Evolutionary conservation across 2,797 vertebrate species (phyloP).

Genomic region (Lerista edwardsae): DNA sequence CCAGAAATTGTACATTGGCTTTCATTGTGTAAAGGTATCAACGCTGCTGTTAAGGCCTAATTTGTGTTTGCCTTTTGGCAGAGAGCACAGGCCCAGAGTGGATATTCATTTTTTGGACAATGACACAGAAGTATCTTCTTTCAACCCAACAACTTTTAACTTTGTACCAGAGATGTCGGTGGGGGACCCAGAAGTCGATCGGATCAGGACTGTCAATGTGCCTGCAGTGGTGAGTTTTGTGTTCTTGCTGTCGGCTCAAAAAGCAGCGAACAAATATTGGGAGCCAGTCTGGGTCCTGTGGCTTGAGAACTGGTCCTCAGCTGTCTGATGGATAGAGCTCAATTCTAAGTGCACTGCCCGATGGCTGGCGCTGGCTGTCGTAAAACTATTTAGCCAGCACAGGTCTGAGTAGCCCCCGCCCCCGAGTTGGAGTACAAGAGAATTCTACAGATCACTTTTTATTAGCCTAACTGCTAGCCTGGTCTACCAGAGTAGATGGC

Average conservation of each 20-base stretch:
- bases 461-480: too few relatives aligned
- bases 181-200: constrained; percentile 85
- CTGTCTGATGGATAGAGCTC: too few relatives aligned
- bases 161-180: constrained; percentile 87
- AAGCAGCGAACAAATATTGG: background rate
- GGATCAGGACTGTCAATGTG: constrained; percentile 91
- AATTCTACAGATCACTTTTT: too few relatives aligned
- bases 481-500: too few relatives aligned
- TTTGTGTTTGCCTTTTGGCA: constrained; percentile 67
- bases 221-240: constrained; percentile 87
- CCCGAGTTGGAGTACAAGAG: too few relatives aligned
- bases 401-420: too few relatives aligned
- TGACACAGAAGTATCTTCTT: constrained; percentile 86
- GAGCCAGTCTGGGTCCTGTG: background rate
- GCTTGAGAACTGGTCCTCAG: background rate
- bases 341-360: too few relatives aligned
- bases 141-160: constrained; percentile 90
- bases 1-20: background rate
- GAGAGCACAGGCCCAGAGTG: constrained; percentile 90
- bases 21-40: background rate
- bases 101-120: constrained; percentile 87
- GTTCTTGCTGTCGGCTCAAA: background rate
- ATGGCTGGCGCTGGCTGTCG: too few relatives aligned
- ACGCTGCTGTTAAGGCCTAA: background rate
- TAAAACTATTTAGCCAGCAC: too few relatives aligned